Base-by-base conservation (phyloP, 2,888 invertebrate species). In the Alcis repandata region DNA sequence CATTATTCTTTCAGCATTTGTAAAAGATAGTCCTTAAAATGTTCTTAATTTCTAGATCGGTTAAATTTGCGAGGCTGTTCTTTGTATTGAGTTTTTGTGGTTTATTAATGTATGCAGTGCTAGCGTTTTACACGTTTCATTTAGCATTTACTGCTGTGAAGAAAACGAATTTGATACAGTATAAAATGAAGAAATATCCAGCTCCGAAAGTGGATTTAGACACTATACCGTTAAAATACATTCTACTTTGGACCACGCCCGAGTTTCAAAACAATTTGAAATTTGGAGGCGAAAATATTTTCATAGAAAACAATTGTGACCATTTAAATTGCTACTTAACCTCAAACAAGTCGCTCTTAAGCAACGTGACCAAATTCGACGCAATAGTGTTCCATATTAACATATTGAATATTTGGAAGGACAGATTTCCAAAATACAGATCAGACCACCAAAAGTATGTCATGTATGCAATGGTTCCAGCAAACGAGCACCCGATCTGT, bases 81-180 rank as follows among this genome's bases (percentile, higher is more conserved):
- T 90, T 91, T 67, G 52, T 87, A n/a, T 68, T 91, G 15, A 86
- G 86, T 63, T 80, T 87, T 56, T 79, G 78, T 11, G 91, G 91
- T 7, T 66, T 92, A 38, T 22, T 89, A 11, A 83, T 84, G 78
- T 91, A 91, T 61, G 69, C 79, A 1, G 67, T 82, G 0, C 64
- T 92, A 15, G 88, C 86, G 0, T 87, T 92, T 70, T 89, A 88
- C 63, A 83, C 89, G 0, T 85, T 90, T 22, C 91, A 87, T 20
- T 80, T 80, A 0, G 80, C 87, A 0, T 82, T 79, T 13, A 79
- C 75, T 0, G 75, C 74, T 1, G 65, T 81, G 7, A 75, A 75
- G 0, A 73, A 82, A 60, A 67, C 78, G 8, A 76, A 72, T 56
- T n/a, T 20, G 11, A 19, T 45, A 9, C 60, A 46, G 13, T 40